Percentiles rank a stretch among this genome's conserved stretches.
Evolutionary conservation across 2,113 vertebrate species (phyloP).

Genomic region (Sphyrna mokarran): DNA sequence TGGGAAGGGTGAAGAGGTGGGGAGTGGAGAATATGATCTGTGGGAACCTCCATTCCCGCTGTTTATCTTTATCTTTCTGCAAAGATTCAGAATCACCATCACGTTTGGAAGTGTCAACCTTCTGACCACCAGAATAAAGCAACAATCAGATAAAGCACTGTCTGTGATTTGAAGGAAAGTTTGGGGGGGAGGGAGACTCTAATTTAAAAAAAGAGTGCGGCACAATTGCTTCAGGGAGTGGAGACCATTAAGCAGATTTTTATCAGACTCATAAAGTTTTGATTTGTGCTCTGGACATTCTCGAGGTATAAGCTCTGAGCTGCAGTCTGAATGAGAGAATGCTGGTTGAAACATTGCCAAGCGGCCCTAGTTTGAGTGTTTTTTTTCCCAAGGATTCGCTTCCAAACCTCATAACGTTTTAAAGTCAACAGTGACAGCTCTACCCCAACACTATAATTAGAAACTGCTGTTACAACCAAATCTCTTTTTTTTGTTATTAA

Average conservation of each 20-base stretch:
- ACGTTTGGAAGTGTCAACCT: background rate
- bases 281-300: slow-evolving; percentile 18
- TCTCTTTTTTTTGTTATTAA: slow-evolving; percentile 9
- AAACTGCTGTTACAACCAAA: slow-evolving; percentile 2
- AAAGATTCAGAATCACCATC: background rate
- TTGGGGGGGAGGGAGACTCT: background rate
- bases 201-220: background rate
- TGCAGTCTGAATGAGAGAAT: background rate
- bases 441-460: slow-evolving; percentile 28
- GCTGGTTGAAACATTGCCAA: slow-evolving; percentile 8
- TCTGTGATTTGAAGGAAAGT: background rate
- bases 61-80: background rate
- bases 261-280: slow-evolving; percentile 6
- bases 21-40: no score
- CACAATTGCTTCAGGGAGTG: background rate
- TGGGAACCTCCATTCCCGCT: no score
- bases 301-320: background rate
- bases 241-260: slow-evolving; percentile 10
- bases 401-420: slow-evolving; percentile 17
- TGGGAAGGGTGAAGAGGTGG: no score
- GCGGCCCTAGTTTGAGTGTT: background rate
- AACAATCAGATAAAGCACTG: no score
- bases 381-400: background rate
- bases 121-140: background rate
- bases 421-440: slow-evolving; percentile 16